A percentile compares a stretch with the other conserved stretches of the same genome.
phyloP scores from a whole-genome alignment of 2,888 invertebrate genomes.

The Lasioglossum lativentre region DNA sequence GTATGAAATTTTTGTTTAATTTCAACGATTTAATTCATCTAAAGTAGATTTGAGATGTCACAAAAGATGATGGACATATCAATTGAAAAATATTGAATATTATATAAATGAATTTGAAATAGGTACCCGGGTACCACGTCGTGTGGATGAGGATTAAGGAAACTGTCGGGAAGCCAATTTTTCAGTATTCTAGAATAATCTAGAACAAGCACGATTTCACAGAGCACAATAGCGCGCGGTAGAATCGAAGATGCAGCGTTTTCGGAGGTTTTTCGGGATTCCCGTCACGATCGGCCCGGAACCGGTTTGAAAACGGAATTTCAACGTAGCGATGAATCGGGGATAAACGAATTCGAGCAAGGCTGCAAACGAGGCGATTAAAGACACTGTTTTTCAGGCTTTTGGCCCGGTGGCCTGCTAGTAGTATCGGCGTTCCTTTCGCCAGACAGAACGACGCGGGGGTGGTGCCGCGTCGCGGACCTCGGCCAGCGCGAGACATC shows the following conservation, averaged over 20 bases:
- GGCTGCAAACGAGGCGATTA: background rate
- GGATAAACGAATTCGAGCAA: constrained; percentile 3
- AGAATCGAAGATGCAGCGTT: background rate
- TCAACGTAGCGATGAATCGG: background rate
- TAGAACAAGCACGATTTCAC: background rate
- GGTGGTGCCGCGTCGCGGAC: constrained; percentile 13
- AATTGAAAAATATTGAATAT: too few relatives aligned
- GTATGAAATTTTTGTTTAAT: too few relatives aligned
- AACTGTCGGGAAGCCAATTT: background rate
- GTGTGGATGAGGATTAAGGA: background rate
- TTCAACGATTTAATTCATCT: too few relatives aligned
- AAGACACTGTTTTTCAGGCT: constrained; percentile 7
- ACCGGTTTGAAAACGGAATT: background rate
- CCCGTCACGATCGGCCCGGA: background rate
- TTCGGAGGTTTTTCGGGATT: background rate
- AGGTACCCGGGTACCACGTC: too few relatives aligned
- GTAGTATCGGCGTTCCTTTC: constrained; percentile 36
- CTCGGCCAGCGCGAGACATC: constrained; percentile 35
- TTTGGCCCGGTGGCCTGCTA: constrained; percentile 19
- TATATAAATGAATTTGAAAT: too few relatives aligned
- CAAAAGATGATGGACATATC: too few relatives aligned
- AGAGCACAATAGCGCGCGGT: background rate
- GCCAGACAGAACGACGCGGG: constrained; percentile 29
- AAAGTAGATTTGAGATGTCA: too few relatives aligned
- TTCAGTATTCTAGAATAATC: background rate